Percentiles rank a stretch among this genome's conserved stretches.
phyloP scores from a whole-genome alignment of 35 echinoderm and acorn worm species.

The Lytechinus pictus region DNA sequence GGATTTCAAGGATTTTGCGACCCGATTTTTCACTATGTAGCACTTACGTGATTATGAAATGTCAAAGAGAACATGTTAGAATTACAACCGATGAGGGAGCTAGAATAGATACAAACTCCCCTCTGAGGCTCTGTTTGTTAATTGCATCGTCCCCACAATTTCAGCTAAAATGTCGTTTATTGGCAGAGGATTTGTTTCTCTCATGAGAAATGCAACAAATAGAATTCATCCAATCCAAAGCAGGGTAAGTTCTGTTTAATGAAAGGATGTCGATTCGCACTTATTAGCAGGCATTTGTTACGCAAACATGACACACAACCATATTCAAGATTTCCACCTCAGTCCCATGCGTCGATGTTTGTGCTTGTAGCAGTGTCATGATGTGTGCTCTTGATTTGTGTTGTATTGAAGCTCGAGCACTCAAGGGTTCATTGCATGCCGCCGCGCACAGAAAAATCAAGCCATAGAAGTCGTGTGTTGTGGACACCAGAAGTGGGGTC shows the following conservation, averaged over 20 bases:
- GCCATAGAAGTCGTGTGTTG: too few species aligned
- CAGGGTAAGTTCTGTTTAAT: neutral
- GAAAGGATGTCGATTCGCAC: too few species aligned
- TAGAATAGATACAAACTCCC: too few species aligned
- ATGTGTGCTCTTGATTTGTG: neutral
- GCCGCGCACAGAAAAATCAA: too few species aligned
- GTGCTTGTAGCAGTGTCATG: neutral
- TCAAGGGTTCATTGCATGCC: too few species aligned
- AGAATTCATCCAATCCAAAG: neutral
- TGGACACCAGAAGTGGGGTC: too few species aligned
- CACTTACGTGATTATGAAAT: neutral
- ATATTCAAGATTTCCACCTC: neutral
- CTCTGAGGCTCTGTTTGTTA: too few species aligned
- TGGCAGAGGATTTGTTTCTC: neutral
- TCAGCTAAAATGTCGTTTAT: neutral
- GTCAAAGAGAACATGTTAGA: neutral
- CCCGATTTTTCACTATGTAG: neutral
- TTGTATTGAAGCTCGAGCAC: too few species aligned
- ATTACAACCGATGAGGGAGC: neutral
- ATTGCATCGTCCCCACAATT: too few species aligned
- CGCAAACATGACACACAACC: neutral
- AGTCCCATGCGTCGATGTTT: neutral
- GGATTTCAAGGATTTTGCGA: neutral
- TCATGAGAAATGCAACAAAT: neutral
- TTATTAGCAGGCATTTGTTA: too few species aligned